Evolutionary conservation across 2,888 invertebrate genomes (phyloP), one percentile per base, ranked within the genome.

Genomic region (Epinotia demarniana): DNA sequence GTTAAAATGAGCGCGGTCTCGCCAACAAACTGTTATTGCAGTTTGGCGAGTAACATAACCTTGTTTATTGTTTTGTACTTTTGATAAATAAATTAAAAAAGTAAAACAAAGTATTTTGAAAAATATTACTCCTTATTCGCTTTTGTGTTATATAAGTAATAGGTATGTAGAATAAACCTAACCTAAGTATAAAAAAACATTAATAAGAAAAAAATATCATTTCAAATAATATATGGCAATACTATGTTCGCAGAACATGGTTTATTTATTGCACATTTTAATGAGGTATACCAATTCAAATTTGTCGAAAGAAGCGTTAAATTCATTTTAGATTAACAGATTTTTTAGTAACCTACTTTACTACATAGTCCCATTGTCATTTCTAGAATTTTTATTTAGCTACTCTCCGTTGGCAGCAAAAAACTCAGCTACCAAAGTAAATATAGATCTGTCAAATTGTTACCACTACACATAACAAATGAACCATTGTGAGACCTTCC

Each of bases 401-500:
- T 2, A 49, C 53, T 62, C 55, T 18, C 39, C 46, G 61, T 46
- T 67, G 71, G 53, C 43, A 55, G 23, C 66, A 43, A 70, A 60
- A 19, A 64, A 67, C 18, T 27, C 57, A 43, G 53, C 58, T 46
- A 55, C 66, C 6, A 43, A 16, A 11, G 43, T 72, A 72, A 61
- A 67, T 67, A 61, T 75, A 75, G 43, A 53, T 13, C 53, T 67
- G 75, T 71, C 71, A 27, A 18, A 39, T 61, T 61, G 55, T 66
- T 39, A 23, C 64, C 55, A 62, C 67, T 75, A 57, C 19, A 67
- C 67, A 70, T 64, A 75, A 75, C 70, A 66, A 66, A 75, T 72
- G 67, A 23, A 72, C 75, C 46, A 71, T 55, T 72, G 75, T 72
- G 67, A 75, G 53, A 46, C 33, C 61, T 75, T 72, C 71, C 71